These are phyloP conservation scores for Cydia amplana DNA, from an alignment of 1,140 invertebrate species.

Conservation along the genomic window DNA sequence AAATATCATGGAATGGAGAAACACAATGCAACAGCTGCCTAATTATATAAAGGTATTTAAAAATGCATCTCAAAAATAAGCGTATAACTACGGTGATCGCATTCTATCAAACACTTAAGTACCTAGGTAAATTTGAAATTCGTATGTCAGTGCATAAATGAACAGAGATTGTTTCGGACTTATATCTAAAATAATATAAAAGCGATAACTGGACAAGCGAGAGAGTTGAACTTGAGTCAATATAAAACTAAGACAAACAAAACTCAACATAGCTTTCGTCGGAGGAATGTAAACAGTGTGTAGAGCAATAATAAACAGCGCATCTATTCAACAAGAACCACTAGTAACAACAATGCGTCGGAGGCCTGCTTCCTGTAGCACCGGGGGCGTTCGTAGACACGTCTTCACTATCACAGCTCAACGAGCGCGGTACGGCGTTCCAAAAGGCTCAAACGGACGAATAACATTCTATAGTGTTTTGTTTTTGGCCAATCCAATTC, in stretches of 20 bases:
- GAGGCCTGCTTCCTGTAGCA: constrained; percentile 69
- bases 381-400: constrained; percentile 59
- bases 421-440: neutral
- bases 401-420: constrained; percentile 57
- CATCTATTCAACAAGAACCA: constrained; percentile 64
- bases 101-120: constrained; percentile 69
- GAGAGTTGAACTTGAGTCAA: constrained; percentile 61
- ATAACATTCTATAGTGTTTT: neutral
- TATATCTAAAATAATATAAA: constrained; percentile 66
- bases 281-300: constrained; percentile 77
- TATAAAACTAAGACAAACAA: constrained; percentile 74
- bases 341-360: constrained; percentile 65
- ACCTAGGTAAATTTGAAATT: constrained; percentile 65
- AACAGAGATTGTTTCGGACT: constrained; percentile 60
- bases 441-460: constrained; percentile 33
- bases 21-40: constrained; percentile 70
- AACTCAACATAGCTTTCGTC: constrained; percentile 75
- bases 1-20: constrained; percentile 66
- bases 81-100: constrained; percentile 65
- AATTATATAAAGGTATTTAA: constrained; percentile 61
- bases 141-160: constrained; percentile 58
- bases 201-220: constrained; percentile 68
- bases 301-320: constrained; percentile 70
- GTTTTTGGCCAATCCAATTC: neutral
- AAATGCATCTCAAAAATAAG: constrained; percentile 75